Base-by-base conservation (phyloP, 2,113 vertebrate genomes). In the Piprites chloris region DNA sequence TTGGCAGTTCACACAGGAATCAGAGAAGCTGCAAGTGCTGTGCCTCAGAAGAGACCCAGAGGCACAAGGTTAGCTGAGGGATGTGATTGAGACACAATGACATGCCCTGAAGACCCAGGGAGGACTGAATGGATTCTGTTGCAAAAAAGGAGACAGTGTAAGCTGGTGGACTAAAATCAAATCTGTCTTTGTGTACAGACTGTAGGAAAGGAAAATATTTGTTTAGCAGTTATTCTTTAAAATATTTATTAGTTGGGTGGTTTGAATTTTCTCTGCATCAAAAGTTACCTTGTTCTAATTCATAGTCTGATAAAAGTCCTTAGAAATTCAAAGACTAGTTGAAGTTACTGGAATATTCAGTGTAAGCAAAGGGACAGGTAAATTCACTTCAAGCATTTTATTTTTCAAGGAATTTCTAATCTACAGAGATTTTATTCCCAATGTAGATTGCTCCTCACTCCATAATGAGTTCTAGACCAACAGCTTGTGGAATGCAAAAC, bases 401-500 rank as follows among this genome's bases (percentile, higher is more conserved):
- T 11, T 84, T 1, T 50, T 90, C 30, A 66, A 69, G 8, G 9
- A 87, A 61, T 44, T 69, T 7, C 3, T 0, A 0, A 9, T 72
- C 7, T n/a, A 20, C 3, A 47, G 41, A 55, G 23, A 37, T 87
- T 74, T 69, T 3, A 7, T 81, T 81, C 18, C 3, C 9, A 52
- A 3, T 26, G 17, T 32, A 50, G 35, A 30, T 30, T 69, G 9
- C 2, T 62, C 9, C 56, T 87, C 35, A 8, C 33, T 74, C 11
- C 30, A 56, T 21, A 52, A 7, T 68, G 27, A 47, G 6, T 9
- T 73, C 13, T 72, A 68, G 20, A 24, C 18, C 59, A 52, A n/a
- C 4, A n/a, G 9, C 6, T 58, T 0, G 0, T 74, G 32, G 27
- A 74, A 71, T 27, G 14, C 9, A 78, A 81, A 92, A 49, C 0